Evolutionary conservation across 2,888 invertebrate genomes (phyloP).

Genomic region (Amorpha juglandis): DNA sequence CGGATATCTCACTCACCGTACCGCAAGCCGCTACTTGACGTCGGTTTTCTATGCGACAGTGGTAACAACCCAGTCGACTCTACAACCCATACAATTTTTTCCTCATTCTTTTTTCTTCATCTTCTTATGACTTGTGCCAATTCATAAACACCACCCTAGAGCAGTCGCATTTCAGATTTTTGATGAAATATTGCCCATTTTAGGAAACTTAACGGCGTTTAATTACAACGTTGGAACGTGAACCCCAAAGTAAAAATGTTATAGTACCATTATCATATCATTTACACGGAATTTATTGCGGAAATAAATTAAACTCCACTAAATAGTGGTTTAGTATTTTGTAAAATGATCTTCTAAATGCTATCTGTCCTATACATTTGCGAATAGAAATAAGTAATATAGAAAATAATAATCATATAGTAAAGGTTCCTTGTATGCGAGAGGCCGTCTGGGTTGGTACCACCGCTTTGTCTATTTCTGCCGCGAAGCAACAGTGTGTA

Average conservation of each 20-base stretch:
- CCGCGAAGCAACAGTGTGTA: too few relatives aligned
- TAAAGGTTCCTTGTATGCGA: too few relatives aligned
- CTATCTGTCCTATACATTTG: background rate
- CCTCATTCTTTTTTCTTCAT: background rate
- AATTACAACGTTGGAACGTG: conserved; percentile 53
- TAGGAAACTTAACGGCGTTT: conserved; percentile 52
- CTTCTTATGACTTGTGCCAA: conserved; percentile 37
- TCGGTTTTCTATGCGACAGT: too few relatives aligned
- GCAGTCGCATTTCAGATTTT: conserved; percentile 51
- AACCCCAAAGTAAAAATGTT: conserved; percentile 31
- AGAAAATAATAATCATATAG: too few relatives aligned
- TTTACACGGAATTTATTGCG: conserved; percentile 13
- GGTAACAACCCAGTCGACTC: background rate
- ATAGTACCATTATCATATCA: conserved; percentile 28
- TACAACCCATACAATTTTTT: background rate
- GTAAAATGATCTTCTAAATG: background rate
- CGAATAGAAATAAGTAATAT: too few relatives aligned
- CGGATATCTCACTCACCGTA: too few relatives aligned
- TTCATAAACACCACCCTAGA: conserved; percentile 39
- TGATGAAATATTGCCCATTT: conserved; percentile 59
- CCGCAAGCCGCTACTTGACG: too few relatives aligned
- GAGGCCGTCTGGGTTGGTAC: too few relatives aligned
- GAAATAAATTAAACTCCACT: conserved; percentile 1
- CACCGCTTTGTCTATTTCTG: too few relatives aligned
- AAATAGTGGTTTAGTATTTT: background rate